phyloP scores from a whole-genome alignment of 2,888 invertebrate species.

The Aphidoletes aphidimyza region DNA sequence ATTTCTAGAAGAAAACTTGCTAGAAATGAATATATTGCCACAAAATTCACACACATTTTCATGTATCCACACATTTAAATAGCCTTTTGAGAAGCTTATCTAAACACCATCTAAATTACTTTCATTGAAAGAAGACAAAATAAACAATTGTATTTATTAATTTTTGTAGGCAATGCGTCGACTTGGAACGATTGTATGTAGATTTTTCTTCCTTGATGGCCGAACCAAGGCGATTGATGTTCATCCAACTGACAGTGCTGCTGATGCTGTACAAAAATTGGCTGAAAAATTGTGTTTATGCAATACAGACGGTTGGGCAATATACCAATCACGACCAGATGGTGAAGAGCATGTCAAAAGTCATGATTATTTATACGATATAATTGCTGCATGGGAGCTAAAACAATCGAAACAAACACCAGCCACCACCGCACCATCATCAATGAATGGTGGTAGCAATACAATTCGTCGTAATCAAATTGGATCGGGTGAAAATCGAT shows the following conservation, averaged over 20 bases:
- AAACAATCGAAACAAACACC: slow-evolving; percentile 70
- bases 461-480: slow-evolving; percentile 72
- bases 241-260: slow-evolving; percentile 93
- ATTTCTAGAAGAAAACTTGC: no score
- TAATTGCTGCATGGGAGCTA: slow-evolving; percentile 95
- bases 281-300: slow-evolving; percentile 88
- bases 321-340: slow-evolving; percentile 88
- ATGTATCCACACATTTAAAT: no score
- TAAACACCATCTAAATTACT: no score
- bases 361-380: slow-evolving; percentile 92
- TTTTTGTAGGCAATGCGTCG: slow-evolving; percentile 82
- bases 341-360: slow-evolving; percentile 91
- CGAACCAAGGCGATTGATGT: slow-evolving; percentile 95
- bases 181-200: slow-evolving; percentile 90
- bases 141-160: background rate
- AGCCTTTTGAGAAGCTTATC: no score
- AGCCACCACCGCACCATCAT: slow-evolving; percentile 61
- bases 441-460: background rate
- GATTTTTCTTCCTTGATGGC: slow-evolving; percentile 94
- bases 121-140: no score
- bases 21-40: no score
- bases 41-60: no score
- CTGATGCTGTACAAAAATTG: slow-evolving; percentile 87
- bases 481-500: slow-evolving; percentile 87
- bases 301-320: slow-evolving; percentile 92